Conservation (phyloP, 2,797 vertebrate species). For the Artibeus lituratus region DNA sequence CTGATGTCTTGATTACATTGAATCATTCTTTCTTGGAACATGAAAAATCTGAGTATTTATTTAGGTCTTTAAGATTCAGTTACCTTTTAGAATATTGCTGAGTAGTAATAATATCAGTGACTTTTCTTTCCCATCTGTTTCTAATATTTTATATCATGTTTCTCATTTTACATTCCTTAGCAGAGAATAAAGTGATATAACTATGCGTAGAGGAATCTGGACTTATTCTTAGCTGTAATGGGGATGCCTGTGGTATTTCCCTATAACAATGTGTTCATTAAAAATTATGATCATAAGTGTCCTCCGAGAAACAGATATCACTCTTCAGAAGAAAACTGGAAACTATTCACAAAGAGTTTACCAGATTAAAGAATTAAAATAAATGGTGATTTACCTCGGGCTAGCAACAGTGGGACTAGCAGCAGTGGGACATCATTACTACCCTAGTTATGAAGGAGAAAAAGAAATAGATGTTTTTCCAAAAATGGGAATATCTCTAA, state of each 20-base stretch:
- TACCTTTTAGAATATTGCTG: background rate
- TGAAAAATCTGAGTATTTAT: background rate
- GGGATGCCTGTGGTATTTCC: background rate
- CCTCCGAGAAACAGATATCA: background rate
- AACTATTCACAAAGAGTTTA: background rate
- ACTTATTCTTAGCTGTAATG: background rate
- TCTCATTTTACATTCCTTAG: background rate
- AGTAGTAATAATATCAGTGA: background rate
- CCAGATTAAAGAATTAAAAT: background rate
- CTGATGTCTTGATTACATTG: background rate
- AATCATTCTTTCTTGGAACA: background rate
- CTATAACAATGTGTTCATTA: background rate
- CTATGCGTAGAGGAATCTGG: background rate
- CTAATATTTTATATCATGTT: background rate
- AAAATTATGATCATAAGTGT: background rate
- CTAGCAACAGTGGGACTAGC: background rate
- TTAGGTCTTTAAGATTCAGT: background rate
- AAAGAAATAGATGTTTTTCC: background rate
- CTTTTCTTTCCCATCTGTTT: background rate
- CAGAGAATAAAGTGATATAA: background rate
- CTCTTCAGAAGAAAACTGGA: background rate
- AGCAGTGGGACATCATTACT: background rate
- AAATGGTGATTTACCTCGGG: background rate
- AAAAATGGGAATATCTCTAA: background rate
- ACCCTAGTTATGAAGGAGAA: background rate